These are phyloP conservation scores for Erynnis tages DNA, from an alignment of 2,888 invertebrate genomes.

Conservation along the genomic window DNA sequence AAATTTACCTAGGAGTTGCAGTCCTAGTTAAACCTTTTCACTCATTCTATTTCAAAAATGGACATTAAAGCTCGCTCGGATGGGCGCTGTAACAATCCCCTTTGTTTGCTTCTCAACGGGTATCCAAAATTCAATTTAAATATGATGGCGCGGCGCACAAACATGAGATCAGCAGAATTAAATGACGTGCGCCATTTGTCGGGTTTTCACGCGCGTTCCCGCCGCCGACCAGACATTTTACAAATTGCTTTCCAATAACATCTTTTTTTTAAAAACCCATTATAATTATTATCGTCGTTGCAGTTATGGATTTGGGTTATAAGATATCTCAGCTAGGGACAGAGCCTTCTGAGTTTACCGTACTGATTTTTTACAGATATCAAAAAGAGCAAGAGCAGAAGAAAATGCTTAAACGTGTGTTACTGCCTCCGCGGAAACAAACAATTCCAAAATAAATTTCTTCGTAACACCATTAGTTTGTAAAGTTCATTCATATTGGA, in stretches of 20 bases:
- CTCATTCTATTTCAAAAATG: constrained; percentile 51
- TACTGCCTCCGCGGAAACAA: no score
- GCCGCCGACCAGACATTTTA: constrained; percentile 50
- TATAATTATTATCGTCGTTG: no score
- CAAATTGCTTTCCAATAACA: constrained; percentile 73
- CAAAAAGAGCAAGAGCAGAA: no score
- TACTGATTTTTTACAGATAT: no score
- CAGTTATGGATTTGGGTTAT: constrained; percentile 3
- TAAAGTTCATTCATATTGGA: no score
- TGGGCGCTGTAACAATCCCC: constrained; percentile 53
- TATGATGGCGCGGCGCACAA: constrained; percentile 72
- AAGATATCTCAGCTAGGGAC: neutral
- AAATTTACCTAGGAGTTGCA: no score
- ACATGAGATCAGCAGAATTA: constrained; percentile 77
- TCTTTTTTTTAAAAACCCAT: constrained; percentile 42
- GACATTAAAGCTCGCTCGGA: constrained; percentile 49
- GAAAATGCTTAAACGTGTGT: no score
- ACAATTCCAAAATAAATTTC: no score
- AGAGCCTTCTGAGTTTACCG: no score
- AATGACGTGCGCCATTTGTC: constrained; percentile 73
- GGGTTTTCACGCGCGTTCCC: constrained; percentile 52
- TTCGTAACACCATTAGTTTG: no score
- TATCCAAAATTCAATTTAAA: constrained; percentile 77
- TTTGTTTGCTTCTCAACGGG: constrained; percentile 63
- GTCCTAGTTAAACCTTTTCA: neutral